Conservation (phyloP, 2,888 invertebrate genomes). For the Timema cristinae region DNA sequence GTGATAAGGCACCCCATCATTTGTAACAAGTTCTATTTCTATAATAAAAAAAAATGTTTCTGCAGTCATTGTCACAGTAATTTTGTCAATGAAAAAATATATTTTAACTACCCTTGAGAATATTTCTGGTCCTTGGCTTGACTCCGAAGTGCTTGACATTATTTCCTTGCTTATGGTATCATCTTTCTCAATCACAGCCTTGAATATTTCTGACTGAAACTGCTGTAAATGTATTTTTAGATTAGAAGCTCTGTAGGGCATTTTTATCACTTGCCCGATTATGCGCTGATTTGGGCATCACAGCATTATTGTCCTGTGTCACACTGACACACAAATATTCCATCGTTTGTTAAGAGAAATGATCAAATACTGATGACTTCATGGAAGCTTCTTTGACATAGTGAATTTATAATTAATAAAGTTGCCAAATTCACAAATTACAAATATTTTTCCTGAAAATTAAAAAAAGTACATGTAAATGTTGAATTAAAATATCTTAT, state of each 20-base stretch:
- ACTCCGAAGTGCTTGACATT: too few species aligned
- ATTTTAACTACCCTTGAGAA: background rate
- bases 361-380: background rate
- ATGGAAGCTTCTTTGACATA: background rate
- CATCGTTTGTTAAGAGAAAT: background rate
- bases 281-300: background rate
- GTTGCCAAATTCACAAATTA: background rate
- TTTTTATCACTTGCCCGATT: background rate
- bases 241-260: slow-evolving; percentile 6
- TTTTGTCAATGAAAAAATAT: background rate
- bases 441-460: background rate
- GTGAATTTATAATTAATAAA: background rate
- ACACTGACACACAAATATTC: slow-evolving; percentile 1
- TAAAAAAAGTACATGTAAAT: background rate
- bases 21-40: background rate
- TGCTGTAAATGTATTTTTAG: background rate
- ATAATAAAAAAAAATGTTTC: too few species aligned
- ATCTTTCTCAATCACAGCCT: too few species aligned
- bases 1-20: background rate
- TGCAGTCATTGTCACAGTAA: slow-evolving; percentile 10
- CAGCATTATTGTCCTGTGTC: background rate
- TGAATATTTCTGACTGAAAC: background rate
- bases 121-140: too few species aligned
- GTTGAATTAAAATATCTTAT: background rate
- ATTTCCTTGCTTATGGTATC: too few species aligned